These are phyloP conservation scores for Drosophila emarginata DNA, from an alignment of 2,888 invertebrate species.

Conservation along the genomic window DNA sequence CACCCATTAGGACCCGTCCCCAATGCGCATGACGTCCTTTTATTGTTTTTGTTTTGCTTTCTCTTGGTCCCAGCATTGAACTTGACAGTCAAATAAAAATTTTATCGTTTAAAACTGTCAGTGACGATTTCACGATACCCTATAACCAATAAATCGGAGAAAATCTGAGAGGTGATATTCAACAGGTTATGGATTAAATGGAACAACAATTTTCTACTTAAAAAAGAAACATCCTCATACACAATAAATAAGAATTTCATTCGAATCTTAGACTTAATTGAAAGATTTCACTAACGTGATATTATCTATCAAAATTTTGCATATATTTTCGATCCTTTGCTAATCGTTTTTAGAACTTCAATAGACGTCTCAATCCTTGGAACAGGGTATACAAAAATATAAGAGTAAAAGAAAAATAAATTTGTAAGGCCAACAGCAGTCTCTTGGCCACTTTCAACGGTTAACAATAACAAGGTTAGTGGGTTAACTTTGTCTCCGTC, in stretches of 20 bases:
- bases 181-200: no score
- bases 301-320: no score
- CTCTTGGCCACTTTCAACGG: conserved; percentile 46
- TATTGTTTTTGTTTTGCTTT: conserved; percentile 9
- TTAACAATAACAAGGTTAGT: conserved; percentile 70
- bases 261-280: no score
- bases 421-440: not conserved
- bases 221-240: not conserved
- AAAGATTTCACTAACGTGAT: no score
- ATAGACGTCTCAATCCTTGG: not conserved
- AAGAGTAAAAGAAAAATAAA: conserved; percentile 1
- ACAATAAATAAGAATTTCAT: no score
- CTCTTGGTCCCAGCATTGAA: conserved; percentile 11
- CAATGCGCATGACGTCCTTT: conserved; percentile 13
- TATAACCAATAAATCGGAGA: not conserved
- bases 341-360: not conserved
- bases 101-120: not conserved
- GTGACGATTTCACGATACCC: not conserved
- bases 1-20: conserved; percentile 4
- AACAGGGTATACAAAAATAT: not conserved
- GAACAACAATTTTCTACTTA: no score
- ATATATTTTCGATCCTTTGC: not conserved
- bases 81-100: conserved; percentile 6
- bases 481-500: conserved; percentile 57
- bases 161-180: no score